Evolutionary conservation across 2,888 invertebrate genomes (phyloP).

Genomic region (Hipparchia sbordonii): DNA sequence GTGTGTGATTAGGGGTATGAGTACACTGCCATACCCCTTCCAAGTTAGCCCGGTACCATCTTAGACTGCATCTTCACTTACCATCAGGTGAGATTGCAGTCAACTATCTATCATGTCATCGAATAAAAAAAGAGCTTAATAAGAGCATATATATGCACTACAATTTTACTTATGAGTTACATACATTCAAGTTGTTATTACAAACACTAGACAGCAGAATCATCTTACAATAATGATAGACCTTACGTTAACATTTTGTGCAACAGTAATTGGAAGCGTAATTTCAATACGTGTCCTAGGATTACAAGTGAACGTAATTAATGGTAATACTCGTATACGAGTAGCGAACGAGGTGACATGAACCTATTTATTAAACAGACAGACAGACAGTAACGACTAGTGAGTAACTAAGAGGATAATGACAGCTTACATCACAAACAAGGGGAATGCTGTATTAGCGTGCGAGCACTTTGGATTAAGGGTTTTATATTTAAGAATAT

Average conservation of each 20-base stretch:
- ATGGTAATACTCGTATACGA: conserved; percentile 2
- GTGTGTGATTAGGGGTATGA: too few relatives aligned
- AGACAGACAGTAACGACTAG: conserved; percentile 12
- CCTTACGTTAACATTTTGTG: neutral
- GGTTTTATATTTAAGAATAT: neutral
- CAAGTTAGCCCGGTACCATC: too few relatives aligned
- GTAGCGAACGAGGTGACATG: conserved; percentile 8
- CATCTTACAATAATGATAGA: too few relatives aligned
- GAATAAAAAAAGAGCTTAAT: too few relatives aligned
- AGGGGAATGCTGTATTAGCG: conserved; percentile 22
- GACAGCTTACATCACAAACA: conserved; percentile 23
- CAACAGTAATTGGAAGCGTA: neutral
- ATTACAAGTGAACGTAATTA: conserved; percentile 14
- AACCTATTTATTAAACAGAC: conserved; percentile 17
- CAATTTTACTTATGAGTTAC: too few relatives aligned
- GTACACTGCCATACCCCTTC: too few relatives aligned
- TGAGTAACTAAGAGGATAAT: conserved; percentile 26
- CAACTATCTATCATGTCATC: too few relatives aligned
- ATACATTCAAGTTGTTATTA: too few relatives aligned
- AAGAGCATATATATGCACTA: too few relatives aligned
- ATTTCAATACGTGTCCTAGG: conserved; percentile 1
- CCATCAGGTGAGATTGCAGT: too few relatives aligned
- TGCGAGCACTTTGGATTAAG: conserved; percentile 10
- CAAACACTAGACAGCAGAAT: too few relatives aligned
- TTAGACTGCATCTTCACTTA: too few relatives aligned